Percentiles rank a stretch among this genome's conserved stretches.
phyloP scores from a whole-genome alignment of 2,113 vertebrate species.

The pig (Sus scrofa) region T2T-Sscrofa CM000824.6:216586001-216586500 shows the following conservation, averaged over 20 bases:
- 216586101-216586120: background rate
- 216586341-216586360: background rate
- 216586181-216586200: background rate
- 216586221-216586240: background rate
- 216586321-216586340: background rate
- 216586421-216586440: too few relatives aligned
- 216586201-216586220: background rate
- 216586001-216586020: too few relatives aligned
- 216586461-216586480: too few relatives aligned
- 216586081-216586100: background rate
- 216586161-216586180: background rate
- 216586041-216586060: background rate
- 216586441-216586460: too few relatives aligned
- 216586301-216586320: background rate
- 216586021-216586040: background rate
- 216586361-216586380: too few relatives aligned
- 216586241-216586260: background rate
- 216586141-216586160: background rate
- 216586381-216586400: too few relatives aligned
- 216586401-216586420: too few relatives aligned
- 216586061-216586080: background rate
- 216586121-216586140: background rate
- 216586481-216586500: too few relatives aligned
- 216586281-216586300: background rate
- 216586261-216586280: background rate